A percentile compares a stretch with the other conserved stretches of the same genome.
These are phyloP conservation scores for Excalfactoria chinensis DNA, from an alignment of 2,113 vertebrate species.

Conservation along the genomic window DNA sequence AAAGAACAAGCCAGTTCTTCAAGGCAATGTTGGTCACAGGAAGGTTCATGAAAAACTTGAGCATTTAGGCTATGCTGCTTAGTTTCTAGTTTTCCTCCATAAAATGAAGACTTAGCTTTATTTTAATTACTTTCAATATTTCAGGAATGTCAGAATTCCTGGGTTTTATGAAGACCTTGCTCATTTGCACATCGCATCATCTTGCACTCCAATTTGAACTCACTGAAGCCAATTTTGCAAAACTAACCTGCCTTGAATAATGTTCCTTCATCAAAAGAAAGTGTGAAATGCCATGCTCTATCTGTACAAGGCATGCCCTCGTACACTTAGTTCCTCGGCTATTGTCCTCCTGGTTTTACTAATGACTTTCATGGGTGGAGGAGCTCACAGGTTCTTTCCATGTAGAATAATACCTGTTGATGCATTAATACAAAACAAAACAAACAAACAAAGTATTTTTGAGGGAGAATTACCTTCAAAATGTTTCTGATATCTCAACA, in stretches of 20 bases:
- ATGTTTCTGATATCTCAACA: background rate
- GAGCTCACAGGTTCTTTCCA: background rate
- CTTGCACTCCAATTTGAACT: background rate
- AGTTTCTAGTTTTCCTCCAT: background rate
- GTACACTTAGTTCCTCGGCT: background rate
- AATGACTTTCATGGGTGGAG: background rate
- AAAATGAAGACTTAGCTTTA: background rate
- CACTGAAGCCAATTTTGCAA: background rate
- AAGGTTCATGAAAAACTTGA: background rate
- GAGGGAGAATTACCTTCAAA: background rate
- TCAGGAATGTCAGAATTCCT: background rate
- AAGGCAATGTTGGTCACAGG: background rate
- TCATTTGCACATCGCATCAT: background rate
- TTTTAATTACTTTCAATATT: background rate
- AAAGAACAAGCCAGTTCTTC: background rate
- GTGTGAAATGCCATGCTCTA: rapidly evolving
- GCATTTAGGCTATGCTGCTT: background rate
- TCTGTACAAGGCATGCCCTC: background rate
- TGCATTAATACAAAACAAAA: background rate
- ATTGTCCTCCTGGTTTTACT: background rate
- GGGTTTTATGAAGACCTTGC: background rate
- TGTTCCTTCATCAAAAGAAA: background rate
- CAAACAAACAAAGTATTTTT: background rate
- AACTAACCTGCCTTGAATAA: background rate
- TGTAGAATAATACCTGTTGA: background rate